Evolutionary conservation across 2,888 invertebrate genomes (phyloP).

Genomic region (Brachypterus glaber): DNA sequence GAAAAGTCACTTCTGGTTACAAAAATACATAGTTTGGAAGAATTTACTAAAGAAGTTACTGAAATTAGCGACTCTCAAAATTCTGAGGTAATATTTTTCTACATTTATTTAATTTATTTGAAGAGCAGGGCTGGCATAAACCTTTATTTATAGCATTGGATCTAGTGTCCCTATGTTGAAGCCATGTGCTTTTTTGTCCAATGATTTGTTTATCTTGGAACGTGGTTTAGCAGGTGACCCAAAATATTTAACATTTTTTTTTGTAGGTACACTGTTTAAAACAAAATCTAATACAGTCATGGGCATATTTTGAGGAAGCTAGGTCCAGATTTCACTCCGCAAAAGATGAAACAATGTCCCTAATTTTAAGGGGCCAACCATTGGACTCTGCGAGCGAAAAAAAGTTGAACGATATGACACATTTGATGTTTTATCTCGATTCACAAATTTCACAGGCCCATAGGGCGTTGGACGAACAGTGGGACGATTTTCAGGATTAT

Average conservation of each 20-base stretch:
- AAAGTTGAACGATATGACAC: constrained; percentile 59
- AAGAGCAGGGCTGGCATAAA: too few relatives aligned
- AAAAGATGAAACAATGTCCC: constrained; percentile 32
- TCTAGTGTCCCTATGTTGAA: too few relatives aligned
- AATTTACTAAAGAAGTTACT: constrained; percentile 52
- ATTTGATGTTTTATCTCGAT: constrained; percentile 61
- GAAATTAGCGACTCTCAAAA: constrained; percentile 51
- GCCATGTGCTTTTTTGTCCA: too few relatives aligned
- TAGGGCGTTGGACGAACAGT: constrained; percentile 63
- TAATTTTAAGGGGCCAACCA: constrained; percentile 37
- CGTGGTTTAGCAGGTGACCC: too few relatives aligned
- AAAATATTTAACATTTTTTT: constrained; percentile 5
- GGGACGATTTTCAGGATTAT: constrained; percentile 55
- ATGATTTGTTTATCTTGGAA: too few relatives aligned
- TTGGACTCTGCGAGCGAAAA: constrained; percentile 59
- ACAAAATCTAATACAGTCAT: constrained; percentile 45
- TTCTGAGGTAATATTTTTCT: constrained; percentile 55
- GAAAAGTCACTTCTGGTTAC: constrained; percentile 47
- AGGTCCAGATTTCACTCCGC: constrained; percentile 42
- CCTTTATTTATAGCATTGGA: constrained; percentile 6
- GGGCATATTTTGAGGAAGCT: constrained; percentile 50
- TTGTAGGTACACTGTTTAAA: constrained; percentile 41
- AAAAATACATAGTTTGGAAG: constrained; percentile 46
- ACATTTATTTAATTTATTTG: too few relatives aligned
- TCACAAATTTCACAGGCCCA: constrained; percentile 65